These are phyloP conservation scores for Epirrhoe alternata DNA, from an alignment of 2,888 invertebrate genomes.

Conservation along the genomic window DNA sequence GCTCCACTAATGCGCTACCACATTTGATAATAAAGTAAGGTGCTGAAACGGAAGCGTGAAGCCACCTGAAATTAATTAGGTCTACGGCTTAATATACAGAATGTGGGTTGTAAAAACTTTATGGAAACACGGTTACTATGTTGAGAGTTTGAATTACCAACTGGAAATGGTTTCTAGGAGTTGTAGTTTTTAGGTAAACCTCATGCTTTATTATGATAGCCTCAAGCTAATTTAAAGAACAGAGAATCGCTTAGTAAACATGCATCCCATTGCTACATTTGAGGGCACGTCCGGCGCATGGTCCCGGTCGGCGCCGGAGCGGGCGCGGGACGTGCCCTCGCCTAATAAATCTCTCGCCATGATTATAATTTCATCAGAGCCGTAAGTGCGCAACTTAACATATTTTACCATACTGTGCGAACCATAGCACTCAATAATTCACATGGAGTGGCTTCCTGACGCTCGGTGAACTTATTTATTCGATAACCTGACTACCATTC, in stretches of 20 bases:
- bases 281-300: not conserved
- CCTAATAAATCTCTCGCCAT: slow-evolving; percentile 31
- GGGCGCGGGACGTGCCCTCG: slow-evolving; percentile 22
- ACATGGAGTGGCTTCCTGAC: slow-evolving; percentile 3
- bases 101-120: not conserved
- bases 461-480: not conserved
- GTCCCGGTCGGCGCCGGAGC: not conserved
- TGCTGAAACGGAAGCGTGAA: slow-evolving; percentile 5
- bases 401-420: slow-evolving; percentile 13
- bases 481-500: not conserved
- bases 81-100: not conserved
- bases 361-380: slow-evolving; percentile 34
- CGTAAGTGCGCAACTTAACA: slow-evolving; percentile 25
- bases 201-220: no score
- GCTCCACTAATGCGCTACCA: slow-evolving; percentile 12
- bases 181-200: not conserved
- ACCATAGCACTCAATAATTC: slow-evolving; percentile 9
- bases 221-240: no score
- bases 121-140: not conserved
- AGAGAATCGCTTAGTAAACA: no score
- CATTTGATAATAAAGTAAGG: slow-evolving; percentile 2
- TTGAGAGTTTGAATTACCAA: not conserved
- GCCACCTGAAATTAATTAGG: slow-evolving; percentile 12
- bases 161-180: not conserved
- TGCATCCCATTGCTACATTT: not conserved